These are phyloP conservation scores for Melitaea athalia DNA, from an alignment of 2,888 invertebrate genomes.

Conservation along the genomic window DNA sequence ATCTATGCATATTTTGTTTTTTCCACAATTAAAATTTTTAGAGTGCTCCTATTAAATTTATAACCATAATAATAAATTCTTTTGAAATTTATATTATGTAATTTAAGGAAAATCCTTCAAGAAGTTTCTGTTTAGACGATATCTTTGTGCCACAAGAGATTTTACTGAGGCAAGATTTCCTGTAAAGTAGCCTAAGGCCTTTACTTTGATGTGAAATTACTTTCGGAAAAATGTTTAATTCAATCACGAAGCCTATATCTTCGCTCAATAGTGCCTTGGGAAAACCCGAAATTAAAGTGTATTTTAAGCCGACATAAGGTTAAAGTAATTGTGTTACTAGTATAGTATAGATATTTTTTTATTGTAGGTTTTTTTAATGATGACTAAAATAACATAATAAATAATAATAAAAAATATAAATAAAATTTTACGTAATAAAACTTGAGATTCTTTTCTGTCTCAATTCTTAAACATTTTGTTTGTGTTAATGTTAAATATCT, in stretches of 20 bases:
- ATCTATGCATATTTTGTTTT: not conserved
- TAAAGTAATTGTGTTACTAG: not conserved
- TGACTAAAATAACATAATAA: not conserved
- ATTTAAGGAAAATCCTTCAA: conserved; percentile 19
- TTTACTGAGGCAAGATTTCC: conserved; percentile 32
- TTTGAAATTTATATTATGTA: conserved; percentile 15
- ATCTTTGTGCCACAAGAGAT: conserved; percentile 25
- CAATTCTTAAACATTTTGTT: not conserved
- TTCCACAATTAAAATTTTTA: not conserved
- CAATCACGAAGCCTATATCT: conserved; percentile 25
- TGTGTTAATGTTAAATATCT: not conserved
- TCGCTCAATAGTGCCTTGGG: conserved; percentile 14
- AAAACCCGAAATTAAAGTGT: conserved; percentile 8
- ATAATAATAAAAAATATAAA: not conserved
- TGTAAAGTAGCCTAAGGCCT: conserved; percentile 35
- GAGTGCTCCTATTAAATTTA: conserved; percentile 12
- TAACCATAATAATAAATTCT: conserved; percentile 9
- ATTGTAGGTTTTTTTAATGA: not conserved
- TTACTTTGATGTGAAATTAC: conserved; percentile 38
- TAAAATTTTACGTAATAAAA: not conserved
- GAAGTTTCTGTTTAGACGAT: conserved; percentile 27
- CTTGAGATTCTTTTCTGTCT: not conserved
- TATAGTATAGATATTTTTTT: not conserved
- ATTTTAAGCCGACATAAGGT: not conserved
- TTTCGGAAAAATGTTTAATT: conserved; percentile 41